Percentiles rank a stretch among this genome's conserved stretches.
Conservation (phyloP, 2,797 vertebrate species). For the Sternotherus odoratus region DNA sequence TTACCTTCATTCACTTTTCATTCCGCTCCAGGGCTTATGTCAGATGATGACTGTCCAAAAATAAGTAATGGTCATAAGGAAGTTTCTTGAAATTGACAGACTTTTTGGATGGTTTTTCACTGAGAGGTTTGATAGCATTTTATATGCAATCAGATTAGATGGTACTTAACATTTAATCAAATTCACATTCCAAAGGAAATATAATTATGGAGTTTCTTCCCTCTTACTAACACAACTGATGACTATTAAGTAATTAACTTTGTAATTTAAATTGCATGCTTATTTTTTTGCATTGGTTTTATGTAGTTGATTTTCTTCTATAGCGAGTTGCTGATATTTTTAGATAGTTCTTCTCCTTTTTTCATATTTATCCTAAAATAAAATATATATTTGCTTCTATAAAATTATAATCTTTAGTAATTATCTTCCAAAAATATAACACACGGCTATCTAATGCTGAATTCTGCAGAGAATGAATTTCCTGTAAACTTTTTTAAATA, state of each 20-base stretch:
- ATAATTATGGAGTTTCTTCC: background rate
- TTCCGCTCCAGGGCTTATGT: background rate
- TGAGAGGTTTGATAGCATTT: background rate
- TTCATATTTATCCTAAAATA: background rate
- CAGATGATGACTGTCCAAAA: background rate
- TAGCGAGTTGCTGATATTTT: background rate
- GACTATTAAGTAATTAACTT: background rate
- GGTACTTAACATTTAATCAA: constrained; percentile 8
- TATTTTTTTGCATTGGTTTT: background rate
- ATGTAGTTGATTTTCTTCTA: background rate
- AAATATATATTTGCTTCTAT: background rate
- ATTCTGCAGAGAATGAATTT: constrained; percentile 16
- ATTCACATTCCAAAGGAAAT: background rate
- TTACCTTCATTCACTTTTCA: background rate
- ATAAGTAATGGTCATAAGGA: background rate
- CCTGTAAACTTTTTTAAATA: constrained; percentile 1
- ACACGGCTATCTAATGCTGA: constrained; percentile 33
- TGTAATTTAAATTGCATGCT: background rate
- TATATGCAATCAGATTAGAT: background rate
- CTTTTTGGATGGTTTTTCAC: background rate
- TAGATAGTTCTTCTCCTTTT: background rate
- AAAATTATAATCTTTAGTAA: constrained; percentile 24
- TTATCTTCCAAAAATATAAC: constrained; percentile 6
- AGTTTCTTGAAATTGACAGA: background rate
- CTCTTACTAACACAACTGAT: background rate